Base-by-base conservation (phyloP, 2,888 invertebrate genomes). In the Hyposoter dolosus region DNA sequence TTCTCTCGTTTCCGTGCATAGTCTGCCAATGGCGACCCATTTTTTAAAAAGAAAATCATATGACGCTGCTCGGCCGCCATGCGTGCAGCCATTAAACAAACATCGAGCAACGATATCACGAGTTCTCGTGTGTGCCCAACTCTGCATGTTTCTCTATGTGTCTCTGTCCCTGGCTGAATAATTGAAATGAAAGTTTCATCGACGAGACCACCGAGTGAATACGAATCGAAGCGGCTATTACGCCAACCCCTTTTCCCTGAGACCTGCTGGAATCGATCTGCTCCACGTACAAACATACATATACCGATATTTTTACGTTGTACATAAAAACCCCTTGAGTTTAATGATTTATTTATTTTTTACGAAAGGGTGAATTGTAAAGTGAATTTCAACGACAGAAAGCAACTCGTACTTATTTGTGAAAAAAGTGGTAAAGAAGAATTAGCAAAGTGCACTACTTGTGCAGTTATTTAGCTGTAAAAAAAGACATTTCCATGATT, bases 141-240 rank as follows among this genome's bases (percentile, higher is more conserved):
- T 53, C 28, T 53, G 47, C 47, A 50, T 50, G 43, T 74, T 81
- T 53, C 32, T 74, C 53, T 53, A 74, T 47, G 71, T 74, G 40
- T 74, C 10, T 60, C 76, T 28, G 47, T 72, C 28, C 23, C 23
- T 56, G 43, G 75, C 45, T 82, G 77, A 84, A 82, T 84, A 84
- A 84, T 84, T 82, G 72, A 84, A 82, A 77, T 82, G 40, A 82
- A 82, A 82, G 56, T 82, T 81, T 74, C 81, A 77, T 82, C 66
- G 81, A 40, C 72, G 60, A 77, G 60, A 77, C 77, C 35, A 45
- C 45, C 77, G 28, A 63, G 56, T n/a, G 77, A 77, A 84, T 81
- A 72, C 35, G 40, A 78, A 78, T 50, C 66, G 77, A 74, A 84
- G 63, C 50, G 56, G 53, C 56, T 65, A 76, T 84, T 65, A 45